A percentile compares a stretch with the other conserved stretches of the same genome.
phyloP scores from a whole-genome alignment of 2,888 invertebrate species.

The Plagodis pulveraria region DNA sequence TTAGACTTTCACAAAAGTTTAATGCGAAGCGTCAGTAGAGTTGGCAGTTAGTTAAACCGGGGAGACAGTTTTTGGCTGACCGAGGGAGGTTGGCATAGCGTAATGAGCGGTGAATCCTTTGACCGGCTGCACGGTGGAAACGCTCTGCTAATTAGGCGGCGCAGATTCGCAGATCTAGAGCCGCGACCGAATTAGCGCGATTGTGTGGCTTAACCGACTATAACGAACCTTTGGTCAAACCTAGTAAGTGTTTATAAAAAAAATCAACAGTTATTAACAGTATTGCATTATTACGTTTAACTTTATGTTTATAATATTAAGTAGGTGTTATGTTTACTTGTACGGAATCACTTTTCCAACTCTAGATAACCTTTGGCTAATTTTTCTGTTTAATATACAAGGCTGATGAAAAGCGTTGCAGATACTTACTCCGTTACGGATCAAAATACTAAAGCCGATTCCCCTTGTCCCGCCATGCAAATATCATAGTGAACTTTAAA shows the following conservation, averaged over 20 bases:
- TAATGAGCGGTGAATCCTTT: constrained; percentile 82
- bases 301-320: too few species aligned
- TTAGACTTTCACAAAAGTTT: constrained; percentile 50
- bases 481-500: constrained; percentile 81
- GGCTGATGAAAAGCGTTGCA: not conserved
- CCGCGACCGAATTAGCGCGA: constrained; percentile 76
- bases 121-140: constrained; percentile 72
- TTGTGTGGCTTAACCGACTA: constrained; percentile 66
- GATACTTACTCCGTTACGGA: constrained; percentile 43
- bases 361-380: not conserved
- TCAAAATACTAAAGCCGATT: constrained; percentile 38
- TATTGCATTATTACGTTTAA: too few species aligned
- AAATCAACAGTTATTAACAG: not conserved
- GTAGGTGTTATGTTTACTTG: too few species aligned
- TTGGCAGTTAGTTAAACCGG: constrained; percentile 59
- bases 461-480: constrained; percentile 52
- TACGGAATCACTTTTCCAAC: too few species aligned
- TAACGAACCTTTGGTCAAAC: constrained; percentile 47
- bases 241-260: constrained; percentile 45
- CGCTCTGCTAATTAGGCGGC: constrained; percentile 79
- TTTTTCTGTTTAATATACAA: not conserved
- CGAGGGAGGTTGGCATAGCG: constrained; percentile 48
- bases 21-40: constrained; percentile 46
- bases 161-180: constrained; percentile 76
- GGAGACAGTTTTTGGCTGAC: constrained; percentile 62